Percentiles rank a stretch among this genome's conserved stretches.
Conservation (phyloP, 2,888 invertebrate species). For the Unio delphinus region DNA sequence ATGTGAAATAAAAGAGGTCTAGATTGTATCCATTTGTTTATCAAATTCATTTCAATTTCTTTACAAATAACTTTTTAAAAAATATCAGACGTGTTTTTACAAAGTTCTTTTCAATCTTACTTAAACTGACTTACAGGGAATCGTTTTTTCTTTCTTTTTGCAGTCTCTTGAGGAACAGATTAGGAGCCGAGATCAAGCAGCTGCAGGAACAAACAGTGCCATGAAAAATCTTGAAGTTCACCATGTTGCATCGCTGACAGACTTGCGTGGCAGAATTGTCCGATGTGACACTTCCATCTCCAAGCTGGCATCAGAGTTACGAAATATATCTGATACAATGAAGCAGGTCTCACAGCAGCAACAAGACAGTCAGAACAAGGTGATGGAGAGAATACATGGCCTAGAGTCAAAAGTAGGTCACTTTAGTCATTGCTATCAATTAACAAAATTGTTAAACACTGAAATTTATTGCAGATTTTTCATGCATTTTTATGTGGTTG, state of each 20-base stretch:
- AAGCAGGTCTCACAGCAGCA: constrained; percentile 55
- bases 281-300: constrained; percentile 68
- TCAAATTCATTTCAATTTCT: too few relatives aligned
- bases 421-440: not conserved
- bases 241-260: constrained; percentile 68
- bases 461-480: not conserved
- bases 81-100: too few relatives aligned
- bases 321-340: constrained; percentile 58
- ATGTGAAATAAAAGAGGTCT: too few relatives aligned
- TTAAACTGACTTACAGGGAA: too few relatives aligned
- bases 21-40: too few relatives aligned
- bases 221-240: constrained; percentile 69
- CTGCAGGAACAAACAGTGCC: constrained; percentile 60
- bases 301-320: constrained; percentile 62
- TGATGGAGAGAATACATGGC: constrained; percentile 60
- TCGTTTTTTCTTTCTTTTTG: constrained; percentile 4
- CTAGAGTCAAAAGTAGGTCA: constrained; percentile 62
- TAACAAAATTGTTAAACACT: not conserved
- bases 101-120: too few relatives aligned
- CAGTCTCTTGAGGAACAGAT: constrained; percentile 66
- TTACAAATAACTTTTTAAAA: too few relatives aligned
- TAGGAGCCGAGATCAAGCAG: constrained; percentile 51
- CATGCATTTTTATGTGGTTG: not conserved
- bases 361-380: constrained; percentile 52
- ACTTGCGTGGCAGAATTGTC: constrained; percentile 68